Evolutionary conservation across 2,888 invertebrate genomes (phyloP).

Genomic region (Dicyrtoma fusca): DNA sequence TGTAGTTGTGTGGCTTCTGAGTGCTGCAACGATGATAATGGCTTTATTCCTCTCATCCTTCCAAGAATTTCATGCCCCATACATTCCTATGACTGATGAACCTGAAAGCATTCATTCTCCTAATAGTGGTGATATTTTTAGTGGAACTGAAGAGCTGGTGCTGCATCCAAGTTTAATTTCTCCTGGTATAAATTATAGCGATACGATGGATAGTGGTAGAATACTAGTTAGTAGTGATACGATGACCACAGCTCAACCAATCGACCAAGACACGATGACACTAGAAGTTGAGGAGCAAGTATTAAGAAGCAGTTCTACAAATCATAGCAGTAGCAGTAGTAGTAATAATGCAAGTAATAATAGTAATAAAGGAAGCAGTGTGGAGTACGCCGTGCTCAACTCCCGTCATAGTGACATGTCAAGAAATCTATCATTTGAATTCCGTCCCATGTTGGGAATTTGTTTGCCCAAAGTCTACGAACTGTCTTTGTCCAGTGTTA

Average conservation of each 20-base stretch:
- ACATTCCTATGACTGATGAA: constrained; percentile 33
- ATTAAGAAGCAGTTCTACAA: too few relatives aligned
- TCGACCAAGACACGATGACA: background rate
- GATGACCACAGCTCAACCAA: constrained; percentile 1
- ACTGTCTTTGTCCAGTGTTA: constrained; percentile 50
- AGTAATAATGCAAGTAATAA: background rate
- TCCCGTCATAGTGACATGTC: too few relatives aligned
- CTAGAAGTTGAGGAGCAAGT: background rate
- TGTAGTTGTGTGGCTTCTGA: constrained; percentile 66
- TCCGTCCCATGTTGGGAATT: constrained; percentile 47
- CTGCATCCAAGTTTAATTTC: background rate
- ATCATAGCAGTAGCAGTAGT: background rate
- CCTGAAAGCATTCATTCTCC: background rate
- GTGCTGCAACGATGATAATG: constrained; percentile 53
- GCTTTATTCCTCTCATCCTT: constrained; percentile 51
- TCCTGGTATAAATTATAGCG: background rate
- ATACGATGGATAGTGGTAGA: background rate
- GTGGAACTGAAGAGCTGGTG: background rate
- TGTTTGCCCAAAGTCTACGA: constrained; percentile 53
- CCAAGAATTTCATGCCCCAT: constrained; percentile 32
- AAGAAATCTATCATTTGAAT: constrained; percentile 39
- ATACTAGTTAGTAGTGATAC: constrained; percentile 7
- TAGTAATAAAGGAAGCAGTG: background rate
- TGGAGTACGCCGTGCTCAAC: background rate
- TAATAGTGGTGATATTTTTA: background rate